Evolutionary conservation across 1,140 invertebrate species (phyloP), one percentile per base, ranked within the genome.

Genomic region (Delia radicum): DNA sequence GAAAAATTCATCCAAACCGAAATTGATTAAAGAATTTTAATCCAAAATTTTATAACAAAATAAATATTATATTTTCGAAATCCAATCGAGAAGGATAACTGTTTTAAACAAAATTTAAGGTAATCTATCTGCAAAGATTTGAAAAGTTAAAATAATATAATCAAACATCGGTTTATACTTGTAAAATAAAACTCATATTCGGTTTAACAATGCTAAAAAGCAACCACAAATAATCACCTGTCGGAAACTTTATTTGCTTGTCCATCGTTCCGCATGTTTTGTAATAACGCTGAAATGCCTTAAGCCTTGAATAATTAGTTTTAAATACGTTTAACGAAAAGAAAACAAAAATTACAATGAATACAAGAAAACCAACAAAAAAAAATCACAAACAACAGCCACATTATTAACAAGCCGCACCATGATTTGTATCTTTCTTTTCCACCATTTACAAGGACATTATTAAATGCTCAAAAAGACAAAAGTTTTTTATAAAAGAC

Each of bases 231-330:
- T 21, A 55, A 55, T 55, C 48, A 55, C 48, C 48, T 55, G 48
- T 24, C 48, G 48, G 48, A 55, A 55, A 55, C 48, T 55, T 55
- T 55, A 5, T 21, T 21, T 55, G 46, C n/a, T 55, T 13, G 42
- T 46, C 46, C n/a, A 18, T 55, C 6, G 1, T 4, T 55, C 3
- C n/a, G n/a, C n/a, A 10, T 42, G 37, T 42, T 42, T 42, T 55
- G 18, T 55, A 21, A 8, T 55, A 21, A 21, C 24, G 48, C 10
- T 55, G 48, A 55, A 55, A 55, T 21, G 48, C 48, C 48, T 55
- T 18, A 55, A 55, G 48, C 48, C 48, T 55, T 55, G 48, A 55
- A 55, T 55, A 55, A 55, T 55, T 55, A 55, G 48, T 55, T 55
- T 55, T 55, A 55, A 55, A 55, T 55, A 55, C 48, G 24, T 55